Evolutionary conservation across 2,113 vertebrate species (phyloP), one percentile per base, ranked within the genome.

Genomic region (Cairina moschata): DNA sequence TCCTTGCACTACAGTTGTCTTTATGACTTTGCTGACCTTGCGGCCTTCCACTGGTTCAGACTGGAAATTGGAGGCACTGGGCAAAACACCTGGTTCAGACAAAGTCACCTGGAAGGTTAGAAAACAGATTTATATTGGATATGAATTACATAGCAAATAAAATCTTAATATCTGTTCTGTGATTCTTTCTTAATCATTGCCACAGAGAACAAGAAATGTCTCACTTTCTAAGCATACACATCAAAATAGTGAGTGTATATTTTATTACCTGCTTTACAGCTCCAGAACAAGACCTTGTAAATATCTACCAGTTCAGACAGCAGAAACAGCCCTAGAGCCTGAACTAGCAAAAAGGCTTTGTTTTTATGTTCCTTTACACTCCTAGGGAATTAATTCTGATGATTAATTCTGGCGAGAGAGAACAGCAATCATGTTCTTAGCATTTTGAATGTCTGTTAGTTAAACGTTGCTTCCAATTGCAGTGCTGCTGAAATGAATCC

Each of bases 1-100:
- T 17, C 99, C 99, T 42, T 97, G 98, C 65, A 99, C 98, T 79
- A 99, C 83, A 3, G 98, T 99, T 32, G 98, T 99, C 97, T 99
- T 99, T 74, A 99, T 97, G 58, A 99, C 99, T 96, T 98, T 99
- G 98, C 99, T 99, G 98, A 99, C 99, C 94, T 98, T 99, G 46
- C 99, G 98, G 84, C 99, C 99, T 97, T 99, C 98, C 50, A 98
- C 99, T 8, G 98, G 98, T 90, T 99, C 98, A 6, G 97, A 96
- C 97, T 99, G 98, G 90, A 99, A 99, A 48, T 98, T 95, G 28
- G 99, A 99, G 34, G 98, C 76, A 31, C 98, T 98, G 4, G 97
- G 94, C 89, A 97, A 86, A 83, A 97, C 79, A 9, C 86, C 76
- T 17, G 98, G 98, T 95, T 99, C 99, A 29, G 98, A 98, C 82